These are phyloP conservation scores for Oostethus manadensis DNA, from an alignment of 2,113 vertebrate species.

Conservation along the genomic window DNA sequence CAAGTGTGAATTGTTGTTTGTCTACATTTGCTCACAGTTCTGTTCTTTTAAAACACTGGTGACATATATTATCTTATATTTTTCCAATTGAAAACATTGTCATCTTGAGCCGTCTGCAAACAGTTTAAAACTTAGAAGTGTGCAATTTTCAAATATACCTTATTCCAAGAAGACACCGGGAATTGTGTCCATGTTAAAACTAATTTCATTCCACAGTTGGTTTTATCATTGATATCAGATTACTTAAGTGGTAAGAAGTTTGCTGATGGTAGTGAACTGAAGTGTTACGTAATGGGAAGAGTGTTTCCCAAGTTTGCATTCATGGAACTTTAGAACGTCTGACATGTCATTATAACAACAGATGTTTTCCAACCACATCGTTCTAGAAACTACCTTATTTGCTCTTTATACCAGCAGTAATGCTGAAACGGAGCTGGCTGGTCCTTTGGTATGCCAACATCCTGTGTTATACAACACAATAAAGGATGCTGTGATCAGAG, in stretches of 20 bases:
- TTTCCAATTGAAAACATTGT: too few species aligned
- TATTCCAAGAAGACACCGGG: slow-evolving; percentile 8
- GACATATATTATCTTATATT: too few species aligned
- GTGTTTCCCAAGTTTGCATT: slow-evolving; percentile 17
- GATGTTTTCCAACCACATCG: slow-evolving; percentile 7
- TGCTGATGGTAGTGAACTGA: neutral
- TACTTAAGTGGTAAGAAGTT: neutral
- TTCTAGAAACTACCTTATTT: neutral
- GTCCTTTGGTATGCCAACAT: too few species aligned
- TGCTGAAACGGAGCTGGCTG: neutral
- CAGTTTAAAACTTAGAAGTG: neutral
- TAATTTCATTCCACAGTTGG: slow-evolving; percentile 8
- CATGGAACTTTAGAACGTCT: slow-evolving; percentile 19
- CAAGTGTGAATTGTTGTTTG: too few species aligned
- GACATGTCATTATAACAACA: neutral
- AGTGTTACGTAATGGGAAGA: slow-evolving; percentile 20
- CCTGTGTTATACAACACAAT: too few species aligned
- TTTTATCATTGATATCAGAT: slow-evolving; percentile 6
- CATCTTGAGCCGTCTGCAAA: neutral
- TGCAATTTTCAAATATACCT: slow-evolving; percentile 8
- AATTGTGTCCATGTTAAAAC: slow-evolving; percentile 11
- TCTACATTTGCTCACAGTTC: too few species aligned
- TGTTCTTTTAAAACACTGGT: too few species aligned
- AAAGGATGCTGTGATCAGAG: too few species aligned
- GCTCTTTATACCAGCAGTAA: neutral